Evolutionary conservation across 2,113 vertebrate species (phyloP), one percentile per base, ranked within the genome.

Genomic region (Heterocephalus glaber): DNA sequence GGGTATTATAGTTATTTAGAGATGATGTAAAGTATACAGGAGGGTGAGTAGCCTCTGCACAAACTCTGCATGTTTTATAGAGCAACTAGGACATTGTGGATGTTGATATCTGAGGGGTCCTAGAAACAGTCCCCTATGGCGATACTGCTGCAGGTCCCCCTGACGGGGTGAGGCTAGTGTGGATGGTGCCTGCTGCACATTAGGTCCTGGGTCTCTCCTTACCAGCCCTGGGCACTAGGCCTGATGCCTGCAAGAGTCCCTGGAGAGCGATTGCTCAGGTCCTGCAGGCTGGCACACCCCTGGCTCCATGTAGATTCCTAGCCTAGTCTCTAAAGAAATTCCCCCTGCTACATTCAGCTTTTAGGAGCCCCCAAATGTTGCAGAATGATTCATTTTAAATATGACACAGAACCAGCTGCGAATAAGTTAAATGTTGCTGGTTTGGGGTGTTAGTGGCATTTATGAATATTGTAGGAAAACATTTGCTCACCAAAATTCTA

Each of bases 321-420:
- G n/a, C 49, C 80, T 0, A 9, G 20, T 17, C 56, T n/a, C 92
- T 28, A 11, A 41, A 49, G 89, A 89, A 77, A 84, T 28, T 10
- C 74, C 72, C 72, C 35, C 80, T 6, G 41, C 41, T 61, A 2
- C 35, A 3, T 17, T 58, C 47, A 2, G 54, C 76, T 61, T 56
- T 47, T 44, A 54, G n/a, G 33, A 82, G 82, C 72, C 83, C 85
- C 65, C 56, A 35, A 88, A 79, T 20, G 44, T 47, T n/a, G 54
- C 86, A 56, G 28, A 52, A 19, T 97, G 97, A 96, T 84, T 97
- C 95, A 89, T 33, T 41, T 94, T 65, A 72, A 94, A 81, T 22
- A 47, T 92, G 96, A 95, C 94, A 95, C 94, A 92, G 72, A 94
- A 33, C 95, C 96, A 93, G 97, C 89, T 96, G 96, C 95, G 95